These are phyloP conservation scores for Chironomus riparius DNA, from an alignment of 2,888 invertebrate species.

Conservation along the genomic window DNA sequence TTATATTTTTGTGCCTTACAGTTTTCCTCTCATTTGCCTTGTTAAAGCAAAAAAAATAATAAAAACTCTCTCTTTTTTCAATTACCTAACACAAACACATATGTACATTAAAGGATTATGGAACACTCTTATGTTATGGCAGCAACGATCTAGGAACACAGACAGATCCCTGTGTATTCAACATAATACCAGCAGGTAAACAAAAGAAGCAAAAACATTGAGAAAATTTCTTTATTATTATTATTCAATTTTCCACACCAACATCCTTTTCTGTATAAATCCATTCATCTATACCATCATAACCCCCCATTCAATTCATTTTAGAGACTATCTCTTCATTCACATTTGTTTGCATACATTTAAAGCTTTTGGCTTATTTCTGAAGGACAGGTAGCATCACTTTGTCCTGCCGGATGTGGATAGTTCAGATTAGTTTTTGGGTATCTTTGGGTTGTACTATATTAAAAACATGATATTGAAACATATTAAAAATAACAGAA, in stretches of 20 bases:
- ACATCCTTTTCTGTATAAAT: background rate
- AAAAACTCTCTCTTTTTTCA: conserved; percentile 30
- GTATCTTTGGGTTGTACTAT: no score
- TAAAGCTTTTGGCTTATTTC: background rate
- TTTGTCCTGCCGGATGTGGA: no score
- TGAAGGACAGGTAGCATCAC: no score
- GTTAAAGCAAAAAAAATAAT: background rate
- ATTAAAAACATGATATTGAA: no score
- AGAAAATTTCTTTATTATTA: no score
- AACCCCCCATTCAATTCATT: no score
- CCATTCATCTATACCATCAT: background rate
- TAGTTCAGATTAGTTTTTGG: no score
- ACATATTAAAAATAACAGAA: no score
- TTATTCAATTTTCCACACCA: background rate
- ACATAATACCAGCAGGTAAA: conserved; percentile 62
- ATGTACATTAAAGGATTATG: conserved; percentile 49
- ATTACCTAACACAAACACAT: background rate
- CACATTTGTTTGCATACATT: no score
- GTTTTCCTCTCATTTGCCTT: background rate
- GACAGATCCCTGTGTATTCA: conserved; percentile 62
- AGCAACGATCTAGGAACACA: conserved; percentile 63
- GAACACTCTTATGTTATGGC: conserved; percentile 65
- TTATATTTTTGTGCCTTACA: background rate
- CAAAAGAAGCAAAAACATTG: no score
- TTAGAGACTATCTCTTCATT: no score